Evolutionary conservation across 2,888 invertebrate genomes (phyloP).

Genomic region (Agrochola macilenta): DNA sequence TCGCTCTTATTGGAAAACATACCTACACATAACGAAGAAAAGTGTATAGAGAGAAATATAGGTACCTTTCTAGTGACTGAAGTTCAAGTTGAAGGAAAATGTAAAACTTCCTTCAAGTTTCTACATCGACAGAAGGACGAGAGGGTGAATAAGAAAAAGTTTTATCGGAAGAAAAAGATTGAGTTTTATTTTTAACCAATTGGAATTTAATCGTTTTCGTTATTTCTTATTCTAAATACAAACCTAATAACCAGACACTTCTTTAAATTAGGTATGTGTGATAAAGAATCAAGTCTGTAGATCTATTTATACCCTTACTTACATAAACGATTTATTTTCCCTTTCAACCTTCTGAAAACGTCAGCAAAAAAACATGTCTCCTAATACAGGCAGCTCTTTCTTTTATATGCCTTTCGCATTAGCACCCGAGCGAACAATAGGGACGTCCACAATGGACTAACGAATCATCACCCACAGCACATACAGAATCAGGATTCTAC

Average conservation of each 20-base stretch:
- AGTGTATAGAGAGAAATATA: neutral
- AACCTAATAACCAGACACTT: neutral
- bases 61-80: neutral
- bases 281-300: neutral
- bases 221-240: neutral
- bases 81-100: neutral
- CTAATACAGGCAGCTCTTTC: conserved; percentile 48
- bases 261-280: neutral
- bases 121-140: neutral
- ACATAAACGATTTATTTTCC: conserved; percentile 1
- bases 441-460: conserved; percentile 68
- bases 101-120: neutral
- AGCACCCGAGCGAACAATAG: conserved; percentile 70
- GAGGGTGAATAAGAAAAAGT: neutral
- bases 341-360: neutral
- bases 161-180: too few species aligned
- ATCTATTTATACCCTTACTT: neutral
- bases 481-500: conserved; percentile 81
- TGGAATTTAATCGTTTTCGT: neutral
- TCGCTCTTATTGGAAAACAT: neutral
- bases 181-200: too few species aligned
- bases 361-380: conserved; percentile 41
- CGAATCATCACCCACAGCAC: conserved; percentile 78
- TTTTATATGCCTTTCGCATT: conserved; percentile 63
- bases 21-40: neutral